A percentile compares a stretch with the other conserved stretches of the same genome.
phyloP scores from a whole-genome alignment of 2,797 vertebrate genomes.

The Meda fulgida region DNA sequence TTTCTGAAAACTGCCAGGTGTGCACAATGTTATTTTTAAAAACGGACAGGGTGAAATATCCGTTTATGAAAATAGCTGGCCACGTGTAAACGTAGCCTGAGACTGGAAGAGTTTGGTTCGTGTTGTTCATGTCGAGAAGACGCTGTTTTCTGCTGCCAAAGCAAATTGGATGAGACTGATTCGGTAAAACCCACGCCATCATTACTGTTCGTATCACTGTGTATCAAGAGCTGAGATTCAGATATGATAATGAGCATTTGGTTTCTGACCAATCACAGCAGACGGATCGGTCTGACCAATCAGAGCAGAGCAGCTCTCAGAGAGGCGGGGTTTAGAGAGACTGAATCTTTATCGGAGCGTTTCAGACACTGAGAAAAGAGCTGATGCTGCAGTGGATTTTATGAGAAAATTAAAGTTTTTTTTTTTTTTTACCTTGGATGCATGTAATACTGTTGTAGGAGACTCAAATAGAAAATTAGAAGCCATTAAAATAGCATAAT shows the following conservation, averaged over 20 bases:
- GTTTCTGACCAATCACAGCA: background rate
- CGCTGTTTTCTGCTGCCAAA: background rate
- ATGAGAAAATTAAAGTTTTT: background rate
- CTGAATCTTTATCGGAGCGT: background rate
- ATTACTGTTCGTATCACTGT: background rate
- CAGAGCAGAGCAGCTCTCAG: background rate
- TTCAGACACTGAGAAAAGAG: background rate
- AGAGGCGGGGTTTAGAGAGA: background rate
- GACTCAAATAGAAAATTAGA: background rate
- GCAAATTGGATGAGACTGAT: background rate
- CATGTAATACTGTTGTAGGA: background rate
- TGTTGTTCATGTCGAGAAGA: background rate
- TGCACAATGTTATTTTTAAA: too few species aligned
- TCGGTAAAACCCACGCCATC: background rate
- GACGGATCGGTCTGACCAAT: background rate
- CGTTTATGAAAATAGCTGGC: too few species aligned
- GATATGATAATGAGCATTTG: background rate
- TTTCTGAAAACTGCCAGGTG: too few species aligned
- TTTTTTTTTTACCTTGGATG: background rate
- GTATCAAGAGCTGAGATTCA: background rate
- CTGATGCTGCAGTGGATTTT: background rate
- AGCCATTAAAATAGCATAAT: background rate
- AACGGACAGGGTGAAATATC: too few species aligned
- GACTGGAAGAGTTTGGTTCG: background rate
- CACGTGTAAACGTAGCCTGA: too few species aligned